These are phyloP conservation scores for Buathra laborator DNA, from an alignment of 2,888 invertebrate species.

Conservation along the genomic window DNA sequence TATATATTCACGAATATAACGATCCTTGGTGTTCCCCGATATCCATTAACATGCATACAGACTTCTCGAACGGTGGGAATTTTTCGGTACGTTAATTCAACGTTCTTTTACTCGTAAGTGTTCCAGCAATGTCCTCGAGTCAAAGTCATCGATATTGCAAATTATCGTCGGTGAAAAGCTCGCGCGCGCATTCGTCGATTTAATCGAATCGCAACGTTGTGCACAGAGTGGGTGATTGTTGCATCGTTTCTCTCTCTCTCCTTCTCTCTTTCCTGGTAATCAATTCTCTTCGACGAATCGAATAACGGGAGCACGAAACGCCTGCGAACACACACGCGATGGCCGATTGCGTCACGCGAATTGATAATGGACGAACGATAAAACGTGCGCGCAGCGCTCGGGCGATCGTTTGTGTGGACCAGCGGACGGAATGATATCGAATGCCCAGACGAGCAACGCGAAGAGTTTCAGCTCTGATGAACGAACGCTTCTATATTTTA, in stretches of 20 bases:
- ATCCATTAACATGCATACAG: neutral
- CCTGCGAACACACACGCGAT: neutral
- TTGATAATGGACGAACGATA: slow-evolving; percentile 42
- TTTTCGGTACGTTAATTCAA: neutral
- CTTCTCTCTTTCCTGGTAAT: neutral
- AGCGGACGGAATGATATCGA: neutral
- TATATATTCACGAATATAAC: neutral
- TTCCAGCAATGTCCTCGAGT: neutral
- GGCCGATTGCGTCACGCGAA: slow-evolving; percentile 29
- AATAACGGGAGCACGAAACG: slow-evolving; percentile 1
- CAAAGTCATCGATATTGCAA: neutral
- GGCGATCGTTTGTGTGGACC: neutral
- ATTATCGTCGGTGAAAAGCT: slow-evolving; percentile 13
- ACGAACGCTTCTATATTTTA: neutral
- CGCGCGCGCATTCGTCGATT: neutral
- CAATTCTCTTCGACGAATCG: slow-evolving; percentile 40
- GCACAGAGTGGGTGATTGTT: neutral
- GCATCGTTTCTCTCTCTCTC: neutral
- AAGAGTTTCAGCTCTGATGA: neutral
- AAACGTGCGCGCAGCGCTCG: slow-evolving; percentile 10
- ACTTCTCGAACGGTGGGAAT: neutral
- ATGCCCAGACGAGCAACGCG: neutral
- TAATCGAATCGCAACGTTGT: neutral
- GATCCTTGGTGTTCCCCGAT: neutral
- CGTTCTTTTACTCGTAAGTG: neutral